phyloP scores from a whole-genome alignment of 2,113 vertebrate genomes.

The Mesoclemmys tuberculata region DNA sequence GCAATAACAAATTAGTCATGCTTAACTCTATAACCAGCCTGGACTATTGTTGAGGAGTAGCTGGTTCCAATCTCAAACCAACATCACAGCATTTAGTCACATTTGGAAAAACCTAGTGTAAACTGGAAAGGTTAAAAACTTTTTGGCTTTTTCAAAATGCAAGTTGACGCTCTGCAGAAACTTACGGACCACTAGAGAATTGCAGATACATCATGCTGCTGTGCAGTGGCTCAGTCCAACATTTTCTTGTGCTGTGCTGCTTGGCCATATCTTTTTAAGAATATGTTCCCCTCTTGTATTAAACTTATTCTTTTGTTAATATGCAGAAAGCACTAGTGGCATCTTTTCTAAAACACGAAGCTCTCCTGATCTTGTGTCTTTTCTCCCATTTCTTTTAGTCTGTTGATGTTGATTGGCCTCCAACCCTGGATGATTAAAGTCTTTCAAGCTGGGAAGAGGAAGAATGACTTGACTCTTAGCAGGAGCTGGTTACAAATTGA shows the following conservation, averaged over 20 bases:
- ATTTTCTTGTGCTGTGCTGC: not conserved
- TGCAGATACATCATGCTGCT: not conserved
- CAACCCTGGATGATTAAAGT: conserved; percentile 85
- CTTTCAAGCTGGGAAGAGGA: conserved; percentile 15
- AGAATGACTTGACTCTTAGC: not conserved
- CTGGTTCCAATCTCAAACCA: not conserved
- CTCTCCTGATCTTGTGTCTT: conserved; percentile 4
- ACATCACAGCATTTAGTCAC: not conserved
- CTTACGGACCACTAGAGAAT: rapidly evolving
- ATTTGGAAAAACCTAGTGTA: not conserved
- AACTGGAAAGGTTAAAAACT: not conserved
- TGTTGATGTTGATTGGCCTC: conserved; percentile 98
- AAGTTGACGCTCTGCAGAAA: not conserved
- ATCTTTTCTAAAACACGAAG: not conserved
- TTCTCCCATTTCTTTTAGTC: conserved; percentile 80
- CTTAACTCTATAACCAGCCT: rapidly evolving
- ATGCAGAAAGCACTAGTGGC: not conserved
- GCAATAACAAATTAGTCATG: not conserved
- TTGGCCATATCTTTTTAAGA: not conserved
- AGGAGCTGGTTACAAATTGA: not conserved
- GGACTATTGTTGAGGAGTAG: not conserved
- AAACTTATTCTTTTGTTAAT: not conserved
- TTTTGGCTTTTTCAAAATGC: not conserved
- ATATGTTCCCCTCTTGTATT: not conserved
- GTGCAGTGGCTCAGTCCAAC: not conserved